Evolutionary conservation across 2,113 vertebrate genomes (phyloP).

Genomic region (Naja naja): DNA sequence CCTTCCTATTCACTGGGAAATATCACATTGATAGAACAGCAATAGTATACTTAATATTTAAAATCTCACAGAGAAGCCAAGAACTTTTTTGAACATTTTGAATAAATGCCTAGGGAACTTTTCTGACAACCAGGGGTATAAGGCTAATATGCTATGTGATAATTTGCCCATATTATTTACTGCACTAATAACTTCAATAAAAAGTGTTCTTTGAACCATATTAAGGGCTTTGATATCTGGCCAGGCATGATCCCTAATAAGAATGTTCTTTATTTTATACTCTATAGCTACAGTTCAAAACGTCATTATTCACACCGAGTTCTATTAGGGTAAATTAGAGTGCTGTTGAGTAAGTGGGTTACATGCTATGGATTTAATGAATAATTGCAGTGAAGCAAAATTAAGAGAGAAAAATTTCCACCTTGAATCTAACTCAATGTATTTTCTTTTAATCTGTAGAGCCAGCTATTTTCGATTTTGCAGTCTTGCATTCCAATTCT

Average conservation of each 20-base stretch:
- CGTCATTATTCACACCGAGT: background rate
- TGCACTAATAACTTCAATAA: background rate
- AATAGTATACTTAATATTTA: background rate
- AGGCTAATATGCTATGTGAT: background rate
- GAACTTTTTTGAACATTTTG: background rate
- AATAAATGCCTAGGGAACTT: background rate
- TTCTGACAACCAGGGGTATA: background rate
- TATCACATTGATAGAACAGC: background rate
- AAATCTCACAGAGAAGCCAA: background rate
- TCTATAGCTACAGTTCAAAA: background rate
- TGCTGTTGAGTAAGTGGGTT: background rate
- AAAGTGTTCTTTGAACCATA: background rate
- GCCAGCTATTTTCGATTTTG: conserved; percentile 32
- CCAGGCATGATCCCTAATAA: background rate
- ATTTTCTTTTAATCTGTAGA: conserved; percentile 14
- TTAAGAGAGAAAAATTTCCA: conserved; percentile 43
- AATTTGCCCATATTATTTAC: background rate
- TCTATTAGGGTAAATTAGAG: background rate
- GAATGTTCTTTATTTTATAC: background rate
- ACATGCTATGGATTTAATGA: conserved; percentile 21
- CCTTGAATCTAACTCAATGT: background rate
- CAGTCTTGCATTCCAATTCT: conserved; percentile 22
- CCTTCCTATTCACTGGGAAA: background rate
- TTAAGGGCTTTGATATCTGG: background rate
- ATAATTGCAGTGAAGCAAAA: conserved; percentile 50